Percentiles rank a stretch among this genome's conserved stretches.
These are phyloP conservation scores for Timema podura DNA, from an alignment of 2,888 invertebrate genomes.

Conservation along the genomic window DNA sequence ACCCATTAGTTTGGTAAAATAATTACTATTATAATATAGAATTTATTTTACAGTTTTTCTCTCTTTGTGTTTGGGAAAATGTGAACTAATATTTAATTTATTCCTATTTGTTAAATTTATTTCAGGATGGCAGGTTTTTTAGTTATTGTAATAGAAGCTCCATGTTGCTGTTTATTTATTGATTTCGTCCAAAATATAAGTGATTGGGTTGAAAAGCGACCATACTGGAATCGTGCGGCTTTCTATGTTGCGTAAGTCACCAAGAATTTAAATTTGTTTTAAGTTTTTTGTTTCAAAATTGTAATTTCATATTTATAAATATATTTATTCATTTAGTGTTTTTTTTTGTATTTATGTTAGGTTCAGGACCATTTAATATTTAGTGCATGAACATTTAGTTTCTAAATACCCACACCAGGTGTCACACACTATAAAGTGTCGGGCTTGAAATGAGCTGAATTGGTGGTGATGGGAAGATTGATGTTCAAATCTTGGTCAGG, in stretches of 20 bases:
- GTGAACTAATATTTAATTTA: too few species aligned
- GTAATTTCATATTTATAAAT: neutral
- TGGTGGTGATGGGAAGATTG: too few species aligned
- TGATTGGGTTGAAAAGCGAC: slow-evolving; percentile 75
- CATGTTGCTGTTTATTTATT: slow-evolving; percentile 94
- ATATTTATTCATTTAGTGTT: neutral
- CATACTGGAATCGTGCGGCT: slow-evolving; percentile 85
- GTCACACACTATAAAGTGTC: too few species aligned
- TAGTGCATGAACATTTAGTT: neutral
- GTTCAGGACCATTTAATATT: neutral
- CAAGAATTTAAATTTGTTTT: neutral
- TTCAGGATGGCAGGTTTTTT: slow-evolving; percentile 75
- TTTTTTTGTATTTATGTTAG: neutral
- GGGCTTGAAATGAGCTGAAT: too few species aligned
- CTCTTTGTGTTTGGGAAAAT: too few species aligned
- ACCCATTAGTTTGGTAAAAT: too few species aligned
- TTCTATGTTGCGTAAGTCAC: slow-evolving; percentile 76
- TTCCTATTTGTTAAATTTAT: slow-evolving; percentile 12
- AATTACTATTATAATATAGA: too few species aligned
- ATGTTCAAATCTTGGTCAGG: too few species aligned
- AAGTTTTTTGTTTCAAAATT: slow-evolving; percentile 7
- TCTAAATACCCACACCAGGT: neutral
- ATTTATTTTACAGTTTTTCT: too few species aligned
- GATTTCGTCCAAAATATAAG: slow-evolving; percentile 88
- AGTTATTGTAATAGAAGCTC: slow-evolving; percentile 87